Evolutionary conservation across 2,888 invertebrate species (phyloP).

Genomic region (Alcis repandata): DNA sequence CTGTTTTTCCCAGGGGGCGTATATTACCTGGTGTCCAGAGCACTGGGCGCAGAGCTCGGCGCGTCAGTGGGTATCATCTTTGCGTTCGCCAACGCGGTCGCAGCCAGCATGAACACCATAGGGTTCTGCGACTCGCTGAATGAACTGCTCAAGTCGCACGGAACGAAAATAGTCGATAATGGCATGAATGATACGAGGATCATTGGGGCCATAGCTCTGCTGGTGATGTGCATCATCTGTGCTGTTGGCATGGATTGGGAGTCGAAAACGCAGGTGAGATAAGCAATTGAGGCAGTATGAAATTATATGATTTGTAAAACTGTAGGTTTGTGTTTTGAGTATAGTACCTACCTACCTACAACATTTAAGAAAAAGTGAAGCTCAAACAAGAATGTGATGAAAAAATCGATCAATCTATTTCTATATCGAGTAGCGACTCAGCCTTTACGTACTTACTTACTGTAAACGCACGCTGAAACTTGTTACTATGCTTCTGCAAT

Average conservation of each 20-base stretch:
- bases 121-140: constrained; percentile 98
- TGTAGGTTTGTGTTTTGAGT: no score
- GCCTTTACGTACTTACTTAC: no score
- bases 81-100: constrained; percentile 98
- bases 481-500: no score
- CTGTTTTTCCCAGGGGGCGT: constrained; percentile 90
- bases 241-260: constrained; percentile 99
- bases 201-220: constrained; percentile 91
- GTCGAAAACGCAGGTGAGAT: constrained; percentile 91
- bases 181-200: constrained; percentile 92
- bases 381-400: no score
- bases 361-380: no score
- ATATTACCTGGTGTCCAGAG: constrained; percentile 98
- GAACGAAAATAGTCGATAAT: constrained; percentile 90
- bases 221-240: constrained; percentile 94
- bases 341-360: no score
- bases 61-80: constrained; percentile 98
- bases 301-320: background rate
- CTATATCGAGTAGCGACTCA: no score
- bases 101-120: constrained; percentile 98
- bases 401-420: no score
- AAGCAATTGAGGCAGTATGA: background rate
- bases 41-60: constrained; percentile 98
- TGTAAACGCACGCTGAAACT: no score
- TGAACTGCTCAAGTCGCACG: constrained; percentile 88